These are phyloP conservation scores for Tetranychus piercei DNA, from an alignment of 2,888 invertebrate genomes.

Conservation along the genomic window DNA sequence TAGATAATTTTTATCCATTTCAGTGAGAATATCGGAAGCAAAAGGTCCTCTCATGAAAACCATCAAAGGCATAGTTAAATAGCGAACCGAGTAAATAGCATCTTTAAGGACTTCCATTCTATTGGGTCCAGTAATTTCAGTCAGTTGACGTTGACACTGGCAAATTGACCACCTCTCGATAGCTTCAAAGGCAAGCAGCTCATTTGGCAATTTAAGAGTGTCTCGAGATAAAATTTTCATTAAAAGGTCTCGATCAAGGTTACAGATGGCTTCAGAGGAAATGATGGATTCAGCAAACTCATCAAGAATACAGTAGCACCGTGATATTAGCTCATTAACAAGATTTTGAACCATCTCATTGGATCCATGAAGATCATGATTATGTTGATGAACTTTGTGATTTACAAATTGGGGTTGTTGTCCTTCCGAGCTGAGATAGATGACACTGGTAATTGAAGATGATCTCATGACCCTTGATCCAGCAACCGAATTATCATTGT, in stretches of 20 bases:
- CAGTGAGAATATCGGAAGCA: conserved; percentile 39
- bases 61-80: conserved; percentile 45
- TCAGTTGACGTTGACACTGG: conserved; percentile 40
- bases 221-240: conserved; percentile 47
- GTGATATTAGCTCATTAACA: conserved; percentile 43
- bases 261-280: conserved; percentile 40
- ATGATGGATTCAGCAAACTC: conserved; percentile 41
- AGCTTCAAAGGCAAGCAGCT: conserved; percentile 40
- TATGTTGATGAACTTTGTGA: neutral
- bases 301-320: conserved; percentile 47
- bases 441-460: neutral
- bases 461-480: neutral
- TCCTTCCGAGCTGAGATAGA: neutral
- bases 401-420: neutral
- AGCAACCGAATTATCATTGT: neutral
- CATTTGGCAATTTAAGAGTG: conserved; percentile 46
- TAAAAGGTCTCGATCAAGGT: conserved; percentile 47
- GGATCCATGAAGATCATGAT: neutral
- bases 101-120: conserved; percentile 40
- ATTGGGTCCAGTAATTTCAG: conserved; percentile 38
- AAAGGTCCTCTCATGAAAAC: conserved; percentile 45
- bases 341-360: neutral
- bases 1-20: conserved; percentile 36
- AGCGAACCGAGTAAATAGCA: conserved; percentile 46
- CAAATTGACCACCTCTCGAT: conserved; percentile 44